Evolutionary conservation across 2,113 vertebrate species (phyloP).

Genomic region (Cairina moschata): DNA sequence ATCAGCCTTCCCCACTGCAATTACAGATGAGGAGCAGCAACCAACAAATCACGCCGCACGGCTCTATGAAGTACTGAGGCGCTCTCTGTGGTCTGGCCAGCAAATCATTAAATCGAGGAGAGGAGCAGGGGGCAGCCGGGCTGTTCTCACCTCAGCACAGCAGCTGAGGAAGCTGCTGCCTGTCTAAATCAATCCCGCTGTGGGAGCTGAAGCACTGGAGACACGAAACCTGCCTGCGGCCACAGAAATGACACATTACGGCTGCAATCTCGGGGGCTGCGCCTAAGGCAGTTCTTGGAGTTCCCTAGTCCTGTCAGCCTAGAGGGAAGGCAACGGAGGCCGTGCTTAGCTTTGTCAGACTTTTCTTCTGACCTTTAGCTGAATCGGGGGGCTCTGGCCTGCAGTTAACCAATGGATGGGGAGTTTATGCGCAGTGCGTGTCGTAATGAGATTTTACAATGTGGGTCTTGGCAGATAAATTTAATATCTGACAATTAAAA

Average conservation of each 20-base stretch:
- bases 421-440: background rate
- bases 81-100: conserved; percentile 49
- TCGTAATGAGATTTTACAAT: conserved; percentile 32
- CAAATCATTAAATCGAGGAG: conserved; percentile 33
- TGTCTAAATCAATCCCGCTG: background rate
- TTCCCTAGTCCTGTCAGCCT: background rate
- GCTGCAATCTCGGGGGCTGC: background rate
- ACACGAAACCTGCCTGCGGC: background rate
- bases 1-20: conserved; percentile 10
- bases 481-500: conserved; percentile 47
- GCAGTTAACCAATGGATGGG: background rate
- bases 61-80: background rate
- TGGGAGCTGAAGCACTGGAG: background rate
- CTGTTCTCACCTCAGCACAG: conserved; percentile 15
- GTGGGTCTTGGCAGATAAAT: background rate
- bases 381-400: background rate
- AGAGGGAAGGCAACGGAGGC: background rate
- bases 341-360: background rate
- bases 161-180: conserved; percentile 46
- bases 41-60: background rate
- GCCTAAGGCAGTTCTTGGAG: background rate
- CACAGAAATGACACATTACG: background rate
- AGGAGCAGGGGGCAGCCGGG: conserved; percentile 55
- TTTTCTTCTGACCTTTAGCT: background rate
- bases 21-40: conserved; percentile 39